Evolutionary conservation across 2,113 vertebrate species (phyloP), one percentile per base, ranked within the genome.

Genomic region (Nannobrachium achirus): DNA sequence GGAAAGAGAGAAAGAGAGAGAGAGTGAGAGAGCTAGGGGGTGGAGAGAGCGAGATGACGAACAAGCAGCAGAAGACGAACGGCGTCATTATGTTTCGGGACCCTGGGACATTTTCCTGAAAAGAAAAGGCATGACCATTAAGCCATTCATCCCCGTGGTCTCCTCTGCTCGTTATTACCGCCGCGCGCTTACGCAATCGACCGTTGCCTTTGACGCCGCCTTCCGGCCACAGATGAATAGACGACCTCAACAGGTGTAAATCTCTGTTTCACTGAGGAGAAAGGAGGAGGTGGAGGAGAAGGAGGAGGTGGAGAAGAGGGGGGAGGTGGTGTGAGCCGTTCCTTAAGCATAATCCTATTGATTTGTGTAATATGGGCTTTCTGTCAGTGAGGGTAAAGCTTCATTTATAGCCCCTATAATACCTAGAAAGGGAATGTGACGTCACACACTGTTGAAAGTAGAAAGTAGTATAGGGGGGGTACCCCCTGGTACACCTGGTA

Each of bases 231-330:
- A 80, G 84, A 85, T 86, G 82, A 79, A 79, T 66, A 51, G 75
- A 79, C 66, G 79, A 77, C 76, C 52, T 82, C 87, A 87, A 90
- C 89, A 89, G 89, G 89, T 88, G 80, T 76, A 80, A 69, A 71
- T 70, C 81, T 81, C 81, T 84, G 80, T 87, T 85, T 60, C 46
- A n/a, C 6, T n/a, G n/a, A n/a, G n/a, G n/a, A n/a, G n/a, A n/a
- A n/a, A n/a, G n/a, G 70, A 65, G 66, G 81, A 61, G 33, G 38
- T 60, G 38, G 45, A 70, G 63, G 67, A 69, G 56, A 68, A 63
- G 51, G 70, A 65, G 66, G 81, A 61, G 33, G 38, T 60, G 38
- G 45, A 70, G 63, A 65, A 69, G 56, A 68, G 65, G 51, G 72
- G 73, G 19, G 58, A n/a, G n/a, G n/a, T n/a, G 59, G 60, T 69